These are phyloP conservation scores for Myiozetetes cayanensis DNA, from an alignment of 2,113 vertebrate genomes.

Conservation along the genomic window DNA sequence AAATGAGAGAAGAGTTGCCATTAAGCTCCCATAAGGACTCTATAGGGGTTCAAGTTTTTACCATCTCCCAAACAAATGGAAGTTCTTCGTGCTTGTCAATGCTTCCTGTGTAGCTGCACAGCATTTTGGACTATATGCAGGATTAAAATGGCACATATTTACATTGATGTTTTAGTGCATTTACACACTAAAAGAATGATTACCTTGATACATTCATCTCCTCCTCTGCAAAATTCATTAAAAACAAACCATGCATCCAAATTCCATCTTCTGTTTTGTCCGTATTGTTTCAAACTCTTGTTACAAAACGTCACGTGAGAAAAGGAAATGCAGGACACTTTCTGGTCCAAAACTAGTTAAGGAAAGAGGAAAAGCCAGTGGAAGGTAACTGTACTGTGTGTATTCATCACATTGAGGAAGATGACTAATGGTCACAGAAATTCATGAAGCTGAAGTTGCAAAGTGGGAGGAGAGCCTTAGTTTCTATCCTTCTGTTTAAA, in stretches of 20 bases:
- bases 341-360: not conserved
- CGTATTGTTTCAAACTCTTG: not conserved
- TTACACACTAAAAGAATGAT: not conserved
- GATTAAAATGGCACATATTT: not conserved
- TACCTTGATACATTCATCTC: not conserved
- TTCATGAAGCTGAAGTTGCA: not conserved
- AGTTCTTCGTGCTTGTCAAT: not conserved
- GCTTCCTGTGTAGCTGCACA: not conserved
- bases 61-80: not conserved
- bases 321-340: not conserved
- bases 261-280: not conserved
- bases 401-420: not conserved
- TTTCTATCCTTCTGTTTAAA: not conserved
- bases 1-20: not conserved
- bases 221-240: not conserved
- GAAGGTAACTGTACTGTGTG: not conserved
- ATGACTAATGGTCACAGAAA: not conserved
- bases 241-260: not conserved
- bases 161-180: not conserved
- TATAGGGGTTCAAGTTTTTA: not conserved
- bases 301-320: not conserved
- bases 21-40: not conserved
- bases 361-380: not conserved
- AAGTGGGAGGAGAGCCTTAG: not conserved
- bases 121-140: not conserved